Evolutionary conservation across 2,797 vertebrate genomes (phyloP).

Genomic region (Gymnopithys bicolor): DNA sequence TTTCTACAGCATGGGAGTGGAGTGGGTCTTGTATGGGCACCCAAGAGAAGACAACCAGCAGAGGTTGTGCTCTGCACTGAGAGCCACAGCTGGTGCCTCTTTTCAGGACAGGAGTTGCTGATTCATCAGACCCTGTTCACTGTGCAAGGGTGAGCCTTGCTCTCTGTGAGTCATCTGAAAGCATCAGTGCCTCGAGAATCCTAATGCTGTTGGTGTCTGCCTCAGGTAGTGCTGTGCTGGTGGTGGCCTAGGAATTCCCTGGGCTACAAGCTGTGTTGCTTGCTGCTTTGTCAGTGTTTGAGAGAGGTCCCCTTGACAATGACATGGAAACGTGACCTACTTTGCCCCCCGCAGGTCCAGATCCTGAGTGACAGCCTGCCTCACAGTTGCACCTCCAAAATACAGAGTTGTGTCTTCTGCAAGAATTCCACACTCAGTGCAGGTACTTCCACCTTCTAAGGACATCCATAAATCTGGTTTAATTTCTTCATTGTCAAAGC

Average conservation of each 20-base stretch:
- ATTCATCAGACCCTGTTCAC: neutral
- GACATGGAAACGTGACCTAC: slow-evolving; percentile 76
- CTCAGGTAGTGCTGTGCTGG: neutral
- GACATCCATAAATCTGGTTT: slow-evolving; percentile 92
- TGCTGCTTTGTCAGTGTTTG: neutral
- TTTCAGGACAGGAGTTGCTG: neutral
- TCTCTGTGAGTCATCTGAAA: neutral
- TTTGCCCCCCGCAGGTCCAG: slow-evolving; percentile 96
- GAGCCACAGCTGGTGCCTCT: neutral
- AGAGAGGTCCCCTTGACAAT: neutral
- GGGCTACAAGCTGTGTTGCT: neutral
- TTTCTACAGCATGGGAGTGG: neutral
- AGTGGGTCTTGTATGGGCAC: neutral
- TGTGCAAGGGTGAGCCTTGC: neutral
- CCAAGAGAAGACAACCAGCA: neutral
- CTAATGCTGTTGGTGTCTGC: neutral
- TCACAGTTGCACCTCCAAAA: slow-evolving; percentile 90
- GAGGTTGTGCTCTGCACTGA: neutral
- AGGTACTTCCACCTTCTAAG: slow-evolving; percentile 92
- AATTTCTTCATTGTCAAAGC: slow-evolving; percentile 93
- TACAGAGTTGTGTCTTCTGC: slow-evolving; percentile 94
- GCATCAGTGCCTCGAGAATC: neutral
- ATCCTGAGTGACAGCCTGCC: slow-evolving; percentile 92
- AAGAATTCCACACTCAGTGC: slow-evolving; percentile 92
- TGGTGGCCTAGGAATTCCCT: neutral